Evolutionary conservation across 2,797 vertebrate species (phyloP).

Genomic region (Sitta carolinensis): DNA sequence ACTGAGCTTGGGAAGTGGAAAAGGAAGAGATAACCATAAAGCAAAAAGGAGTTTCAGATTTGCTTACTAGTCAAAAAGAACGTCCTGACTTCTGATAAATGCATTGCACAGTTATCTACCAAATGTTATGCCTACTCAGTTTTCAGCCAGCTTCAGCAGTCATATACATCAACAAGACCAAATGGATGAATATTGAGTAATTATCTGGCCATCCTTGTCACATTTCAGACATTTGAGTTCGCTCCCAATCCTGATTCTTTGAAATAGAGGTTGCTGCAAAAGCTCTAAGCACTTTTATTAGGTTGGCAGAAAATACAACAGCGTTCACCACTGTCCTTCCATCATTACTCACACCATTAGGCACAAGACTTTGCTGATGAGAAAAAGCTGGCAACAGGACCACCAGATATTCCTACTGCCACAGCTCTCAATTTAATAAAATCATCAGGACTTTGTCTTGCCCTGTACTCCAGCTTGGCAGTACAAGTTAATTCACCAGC

Average conservation of each 20-base stretch:
- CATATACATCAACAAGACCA: neutral
- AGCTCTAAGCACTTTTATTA: neutral
- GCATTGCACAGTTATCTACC: neutral
- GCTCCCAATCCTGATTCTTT: neutral
- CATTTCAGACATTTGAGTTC: neutral
- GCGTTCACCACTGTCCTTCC: neutral
- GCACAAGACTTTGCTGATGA: fast-evolving
- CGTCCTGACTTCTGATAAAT: neutral
- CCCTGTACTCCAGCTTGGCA: neutral
- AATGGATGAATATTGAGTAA: neutral
- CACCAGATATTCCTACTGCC: neutral
- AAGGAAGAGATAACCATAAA: neutral
- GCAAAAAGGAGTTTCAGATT: neutral
- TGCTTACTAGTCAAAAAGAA: neutral
- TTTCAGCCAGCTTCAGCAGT: neutral
- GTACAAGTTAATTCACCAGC: neutral
- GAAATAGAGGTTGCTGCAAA: neutral
- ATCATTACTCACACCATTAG: neutral
- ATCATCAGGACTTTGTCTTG: neutral
- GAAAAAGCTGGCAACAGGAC: neutral
- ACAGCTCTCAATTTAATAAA: neutral
- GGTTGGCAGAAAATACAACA: neutral
- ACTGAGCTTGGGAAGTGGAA: neutral
- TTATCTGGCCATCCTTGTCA: neutral
- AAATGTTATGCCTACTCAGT: neutral